Evolutionary conservation across 2,888 invertebrate species (phyloP), one percentile per base, ranked within the genome.

Genomic region (Chorisops tibialis): DNA sequence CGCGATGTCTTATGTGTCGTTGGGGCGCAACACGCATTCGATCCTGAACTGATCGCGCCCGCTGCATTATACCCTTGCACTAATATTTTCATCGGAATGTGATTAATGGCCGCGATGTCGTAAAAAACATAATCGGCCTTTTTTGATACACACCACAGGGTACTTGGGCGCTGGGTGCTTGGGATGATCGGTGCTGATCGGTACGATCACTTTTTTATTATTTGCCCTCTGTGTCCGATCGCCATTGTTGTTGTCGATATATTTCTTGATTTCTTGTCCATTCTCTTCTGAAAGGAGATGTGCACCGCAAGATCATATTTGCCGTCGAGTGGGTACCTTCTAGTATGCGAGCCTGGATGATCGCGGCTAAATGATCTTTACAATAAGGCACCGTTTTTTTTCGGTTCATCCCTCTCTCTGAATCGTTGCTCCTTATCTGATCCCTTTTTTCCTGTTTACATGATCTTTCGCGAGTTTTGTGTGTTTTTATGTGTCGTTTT

Each of bases 51-150:
- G 30, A 30, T 41, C 14, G 16, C 18, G 41, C 41, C 47, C 47
- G 18, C 47, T 19, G 21, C 49, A 60, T 56, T 43, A 43, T 56
- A 24, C 52, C 49, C 61, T 63, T 63, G 56, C 61, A 56, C 61
- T 69, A 69, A 69, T 69, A 69, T 69, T 69, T 69, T 69, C 69
- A 69, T 69, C 69, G 67, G 67, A 69, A 69, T 68, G 68, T 69
- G 68, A 69, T 69, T 69, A 69, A 69, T 69, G 67, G 68, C 66
- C 62, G 65, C 63, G 67, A 69, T 69, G 68, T 68, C 69, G 67
- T 69, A 65, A 65, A 67, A 60, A 65, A 66, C 66, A 67, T 65
- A 68, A 68, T 67, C 68, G 67, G 65, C 65, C 19, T 54, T 65
- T 65, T 65, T 65, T 65, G 62, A 65, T 63, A 60, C 50, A 63